Conservation (phyloP, 2,113 vertebrate genomes). For the Neodon shergylaensis region DNA sequence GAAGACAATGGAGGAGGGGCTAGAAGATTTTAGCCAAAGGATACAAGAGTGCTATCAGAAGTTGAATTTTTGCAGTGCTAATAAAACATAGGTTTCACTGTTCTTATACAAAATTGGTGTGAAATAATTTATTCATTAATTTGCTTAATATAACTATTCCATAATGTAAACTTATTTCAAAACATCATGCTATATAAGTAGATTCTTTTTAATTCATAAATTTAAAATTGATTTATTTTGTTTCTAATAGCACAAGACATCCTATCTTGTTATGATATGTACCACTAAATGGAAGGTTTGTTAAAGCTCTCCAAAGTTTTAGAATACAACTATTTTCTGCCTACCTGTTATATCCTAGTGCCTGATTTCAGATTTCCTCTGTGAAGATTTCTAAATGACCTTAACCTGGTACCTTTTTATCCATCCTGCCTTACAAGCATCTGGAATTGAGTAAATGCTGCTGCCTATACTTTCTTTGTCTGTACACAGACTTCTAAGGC, state of each 20-base stretch:
- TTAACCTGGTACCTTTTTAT: conserved; percentile 11
- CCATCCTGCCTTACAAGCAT: not conserved
- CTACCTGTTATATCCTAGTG: not conserved
- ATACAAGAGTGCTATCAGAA: not conserved
- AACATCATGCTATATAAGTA: not conserved
- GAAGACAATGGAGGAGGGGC: not conserved
- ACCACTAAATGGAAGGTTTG: not conserved
- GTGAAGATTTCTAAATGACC: conserved; percentile 33
- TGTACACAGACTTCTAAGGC: not conserved
- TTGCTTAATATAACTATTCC: not conserved
- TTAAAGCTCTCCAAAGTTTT: not conserved
- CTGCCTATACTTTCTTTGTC: not conserved
- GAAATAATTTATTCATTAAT: not conserved
- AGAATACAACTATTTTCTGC: not conserved
- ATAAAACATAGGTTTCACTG: not conserved
- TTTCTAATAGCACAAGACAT: not conserved
- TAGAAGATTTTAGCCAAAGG: not conserved
- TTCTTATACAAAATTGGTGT: not conserved
- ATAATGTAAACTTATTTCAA: not conserved
- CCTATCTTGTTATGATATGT: not conserved
- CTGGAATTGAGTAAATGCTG: not conserved
- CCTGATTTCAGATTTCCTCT: not conserved
- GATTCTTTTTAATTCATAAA: not conserved
- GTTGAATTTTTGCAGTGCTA: not conserved
- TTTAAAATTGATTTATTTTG: not conserved